Conservation (phyloP, 2,797 vertebrate species). For the Myiotriccus ornatus region DNA sequence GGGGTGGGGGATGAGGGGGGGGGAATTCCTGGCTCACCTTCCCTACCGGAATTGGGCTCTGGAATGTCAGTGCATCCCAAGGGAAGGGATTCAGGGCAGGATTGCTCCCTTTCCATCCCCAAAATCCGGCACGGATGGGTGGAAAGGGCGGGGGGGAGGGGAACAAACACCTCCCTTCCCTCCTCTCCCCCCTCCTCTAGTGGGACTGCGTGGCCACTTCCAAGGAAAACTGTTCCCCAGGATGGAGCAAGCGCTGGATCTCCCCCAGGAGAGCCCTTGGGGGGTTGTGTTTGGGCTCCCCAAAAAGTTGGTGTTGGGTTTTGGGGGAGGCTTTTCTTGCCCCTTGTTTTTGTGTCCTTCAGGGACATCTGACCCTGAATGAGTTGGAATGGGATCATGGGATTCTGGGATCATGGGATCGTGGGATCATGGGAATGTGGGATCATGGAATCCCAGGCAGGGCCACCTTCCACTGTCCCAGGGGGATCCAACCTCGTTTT, state of each 20-base stretch:
- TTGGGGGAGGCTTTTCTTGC: neutral
- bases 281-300: too few relatives aligned
- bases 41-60: neutral
- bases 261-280: neutral
- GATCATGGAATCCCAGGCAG: neutral
- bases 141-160: accelerated
- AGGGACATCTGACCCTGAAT: neutral
- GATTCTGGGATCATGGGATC: too few relatives aligned
- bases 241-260: neutral
- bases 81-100: neutral
- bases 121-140: accelerated
- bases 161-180: accelerated
- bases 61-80: neutral
- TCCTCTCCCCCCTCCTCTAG: neutral
- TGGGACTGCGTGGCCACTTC: neutral
- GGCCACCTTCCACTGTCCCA: neutral
- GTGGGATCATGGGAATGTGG: accelerated
- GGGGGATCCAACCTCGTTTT: neutral
- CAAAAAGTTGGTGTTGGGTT: accelerated
- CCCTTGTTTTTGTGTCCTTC: accelerated
- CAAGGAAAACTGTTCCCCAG: neutral
- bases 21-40: neutral
- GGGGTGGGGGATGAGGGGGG: too few relatives aligned
- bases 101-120: too few relatives aligned
- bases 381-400: neutral